phyloP scores from a whole-genome alignment of 2,113 vertebrate genomes.

The Telmatochromis sp. region DNA sequence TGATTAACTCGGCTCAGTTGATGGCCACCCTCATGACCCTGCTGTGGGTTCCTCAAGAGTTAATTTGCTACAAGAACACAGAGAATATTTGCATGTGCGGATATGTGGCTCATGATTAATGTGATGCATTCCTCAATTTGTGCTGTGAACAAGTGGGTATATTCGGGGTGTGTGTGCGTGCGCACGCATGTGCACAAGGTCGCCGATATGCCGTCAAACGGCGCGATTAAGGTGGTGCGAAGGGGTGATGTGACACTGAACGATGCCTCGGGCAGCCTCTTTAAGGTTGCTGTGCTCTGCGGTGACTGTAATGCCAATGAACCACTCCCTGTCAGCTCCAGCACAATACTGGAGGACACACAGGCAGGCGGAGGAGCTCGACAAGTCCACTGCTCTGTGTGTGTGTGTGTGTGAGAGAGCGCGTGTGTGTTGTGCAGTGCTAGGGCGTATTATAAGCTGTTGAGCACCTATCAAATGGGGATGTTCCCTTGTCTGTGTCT shows the following conservation, averaged over 20 bases:
- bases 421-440: not conserved
- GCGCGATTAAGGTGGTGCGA: not conserved
- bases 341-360: conserved; percentile 5
- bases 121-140: not conserved
- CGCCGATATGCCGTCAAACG: not conserved
- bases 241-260: conserved; percentile 2
- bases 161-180: not conserved
- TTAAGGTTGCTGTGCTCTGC: conserved; percentile 38
- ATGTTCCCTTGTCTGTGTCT: not conserved
- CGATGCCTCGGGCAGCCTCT: conserved; percentile 28
- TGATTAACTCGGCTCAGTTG: conserved; percentile 30
- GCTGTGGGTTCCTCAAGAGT: not conserved
- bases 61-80: not conserved
- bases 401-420: not conserved
- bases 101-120: not conserved
- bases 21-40: not conserved
- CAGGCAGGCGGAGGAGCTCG: not conserved
- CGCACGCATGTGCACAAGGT: not conserved
- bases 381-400: not conserved
- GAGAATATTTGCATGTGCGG: not conserved
- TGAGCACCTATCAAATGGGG: not conserved
- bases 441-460: not conserved
- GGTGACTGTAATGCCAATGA: conserved; percentile 41
- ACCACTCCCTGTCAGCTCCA: conserved; percentile 52
- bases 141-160: not conserved